phyloP scores from a whole-genome alignment of 2,113 vertebrate species.

The Gymnocephalus cernua region DNA sequence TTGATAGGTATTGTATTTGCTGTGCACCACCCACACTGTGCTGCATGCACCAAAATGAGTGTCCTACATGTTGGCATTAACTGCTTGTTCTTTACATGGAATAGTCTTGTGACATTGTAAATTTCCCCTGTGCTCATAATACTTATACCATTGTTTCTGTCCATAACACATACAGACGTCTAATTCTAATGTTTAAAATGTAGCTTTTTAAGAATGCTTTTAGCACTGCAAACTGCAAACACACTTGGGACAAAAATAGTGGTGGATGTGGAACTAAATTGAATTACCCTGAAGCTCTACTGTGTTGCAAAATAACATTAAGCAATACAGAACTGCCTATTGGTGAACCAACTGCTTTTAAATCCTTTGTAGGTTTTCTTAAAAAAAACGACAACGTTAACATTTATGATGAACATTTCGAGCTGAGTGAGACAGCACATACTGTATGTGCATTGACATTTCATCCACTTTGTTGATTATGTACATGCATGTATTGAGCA shows the following conservation, averaged over 20 bases:
- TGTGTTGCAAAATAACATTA: slow-evolving; percentile 35
- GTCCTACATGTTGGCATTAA: slow-evolving; percentile 26
- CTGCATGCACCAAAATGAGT: slow-evolving; percentile 19
- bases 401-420: not conserved
- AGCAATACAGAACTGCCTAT: not conserved
- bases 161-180: not conserved
- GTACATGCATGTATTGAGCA: not conserved
- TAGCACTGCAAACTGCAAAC: slow-evolving; percentile 18
- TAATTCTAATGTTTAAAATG: slow-evolving; percentile 31
- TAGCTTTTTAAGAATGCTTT: slow-evolving; percentile 32
- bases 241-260: slow-evolving; percentile 30
- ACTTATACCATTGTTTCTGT: not conserved
- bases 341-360: slow-evolving; percentile 26
- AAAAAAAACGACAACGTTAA: not conserved
- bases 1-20: slow-evolving; percentile 46
- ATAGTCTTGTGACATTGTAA: not conserved
- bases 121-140: not conserved
- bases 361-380: slow-evolving; percentile 14
- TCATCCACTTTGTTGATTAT: not conserved
- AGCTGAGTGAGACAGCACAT: not conserved
- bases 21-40: slow-evolving; percentile 38
- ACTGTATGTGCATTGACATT: not conserved
- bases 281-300: slow-evolving; percentile 37
- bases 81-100: slow-evolving; percentile 13
- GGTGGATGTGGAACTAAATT: slow-evolving; percentile 37